Percentiles rank a stretch among this genome's conserved stretches.
phyloP scores from a whole-genome alignment of 2,888 invertebrate species.

The Aphrophora alni region DNA sequence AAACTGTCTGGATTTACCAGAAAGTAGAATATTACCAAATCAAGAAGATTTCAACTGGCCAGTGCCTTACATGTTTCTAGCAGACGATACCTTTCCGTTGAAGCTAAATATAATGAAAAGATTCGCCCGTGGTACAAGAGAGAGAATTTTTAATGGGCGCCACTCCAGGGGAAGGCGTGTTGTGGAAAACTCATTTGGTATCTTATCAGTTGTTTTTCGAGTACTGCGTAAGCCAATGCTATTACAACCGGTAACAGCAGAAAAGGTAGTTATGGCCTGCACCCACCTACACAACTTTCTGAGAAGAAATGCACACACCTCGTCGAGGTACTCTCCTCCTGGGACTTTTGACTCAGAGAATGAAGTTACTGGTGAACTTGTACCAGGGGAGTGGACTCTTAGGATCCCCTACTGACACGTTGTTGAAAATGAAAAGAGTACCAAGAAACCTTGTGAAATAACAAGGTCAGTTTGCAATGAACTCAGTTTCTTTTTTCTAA shows the following conservation, averaged over 20 bases:
- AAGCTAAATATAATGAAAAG: conserved; percentile 33
- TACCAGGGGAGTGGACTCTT: conserved; percentile 10
- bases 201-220: background rate
- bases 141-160: conserved; percentile 16
- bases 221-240: conserved; percentile 13
- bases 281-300: conserved; percentile 2
- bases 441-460: conserved; percentile 15
- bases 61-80: background rate
- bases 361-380: conserved; percentile 7
- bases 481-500: conserved; percentile 12
- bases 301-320: background rate
- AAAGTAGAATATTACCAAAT: conserved; percentile 29
- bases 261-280: conserved; percentile 13
- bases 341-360: conserved; percentile 7
- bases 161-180: background rate
- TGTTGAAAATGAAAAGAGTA: conserved; percentile 10
- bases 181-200: background rate
- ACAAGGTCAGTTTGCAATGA: conserved; percentile 9
- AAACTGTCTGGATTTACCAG: conserved; percentile 31
- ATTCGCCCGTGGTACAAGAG: background rate
- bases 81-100: conserved; percentile 41
- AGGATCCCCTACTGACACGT: conserved; percentile 10
- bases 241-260: conserved; percentile 10
- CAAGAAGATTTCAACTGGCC: background rate
- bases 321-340: conserved; percentile 10